These are phyloP conservation scores for Drosophila lacertosa DNA, from an alignment of 1,140 invertebrate species.

Conservation along the genomic window DNA sequence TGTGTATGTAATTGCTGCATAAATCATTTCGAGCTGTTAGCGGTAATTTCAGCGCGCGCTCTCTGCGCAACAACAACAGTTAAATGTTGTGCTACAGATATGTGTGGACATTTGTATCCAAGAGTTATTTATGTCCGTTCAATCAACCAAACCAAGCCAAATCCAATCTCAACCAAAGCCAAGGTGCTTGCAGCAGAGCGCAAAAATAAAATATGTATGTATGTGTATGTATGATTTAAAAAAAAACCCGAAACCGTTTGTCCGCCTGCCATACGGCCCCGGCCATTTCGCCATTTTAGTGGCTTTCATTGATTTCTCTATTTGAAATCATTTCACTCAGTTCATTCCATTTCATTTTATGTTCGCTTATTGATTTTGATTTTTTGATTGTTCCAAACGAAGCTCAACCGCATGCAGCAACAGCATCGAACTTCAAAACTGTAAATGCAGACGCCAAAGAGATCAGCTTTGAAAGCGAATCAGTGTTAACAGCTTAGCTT, in stretches of 20 bases:
- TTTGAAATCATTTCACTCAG: constrained; percentile 72
- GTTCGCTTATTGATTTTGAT: constrained; percentile 66
- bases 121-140: constrained; percentile 55
- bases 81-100: constrained; percentile 71
- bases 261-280: constrained; percentile 30
- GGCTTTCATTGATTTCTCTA: constrained; percentile 79
- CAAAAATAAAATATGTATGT: constrained; percentile 3
- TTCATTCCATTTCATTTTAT: constrained; percentile 55
- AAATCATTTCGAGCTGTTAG: constrained; percentile 72
- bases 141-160: constrained; percentile 59
- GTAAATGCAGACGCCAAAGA: constrained; percentile 34
- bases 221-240: constrained; percentile 1
- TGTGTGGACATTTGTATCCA: constrained; percentile 34
- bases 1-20: constrained; percentile 73
- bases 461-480: constrained; percentile 14
- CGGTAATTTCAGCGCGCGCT: constrained; percentile 61
- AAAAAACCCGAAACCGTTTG: constrained; percentile 68
- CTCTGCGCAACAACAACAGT: constrained; percentile 61
- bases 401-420: constrained; percentile 12
- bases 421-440: constrained; percentile 34
- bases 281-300: constrained; percentile 33
- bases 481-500: background rate
- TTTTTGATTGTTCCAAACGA: constrained; percentile 65
- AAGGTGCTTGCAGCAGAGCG: constrained; percentile 3
- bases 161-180: constrained; percentile 8